Conservation (phyloP, 1,140 invertebrate species). For the Psilanteris sp. region DNA sequence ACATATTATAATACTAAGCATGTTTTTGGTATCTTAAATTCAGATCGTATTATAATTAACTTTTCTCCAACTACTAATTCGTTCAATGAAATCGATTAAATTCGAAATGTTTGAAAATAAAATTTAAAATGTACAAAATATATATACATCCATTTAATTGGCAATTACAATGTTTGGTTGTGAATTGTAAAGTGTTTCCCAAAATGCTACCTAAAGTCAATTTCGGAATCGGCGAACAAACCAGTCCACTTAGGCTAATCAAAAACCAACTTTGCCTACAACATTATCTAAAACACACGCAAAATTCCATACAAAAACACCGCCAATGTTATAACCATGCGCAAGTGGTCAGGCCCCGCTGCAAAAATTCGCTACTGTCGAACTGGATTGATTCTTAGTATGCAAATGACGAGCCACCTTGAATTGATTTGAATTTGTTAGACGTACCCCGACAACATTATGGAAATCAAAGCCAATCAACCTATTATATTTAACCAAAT, state of each 20-base stretch:
- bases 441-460: slow-evolving; percentile 29
- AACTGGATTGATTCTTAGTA: slow-evolving; percentile 60
- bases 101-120: no score
- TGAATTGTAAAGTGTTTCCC: not conserved
- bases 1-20: no score
- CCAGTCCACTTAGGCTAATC: slow-evolving; percentile 38
- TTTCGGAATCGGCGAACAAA: not conserved
- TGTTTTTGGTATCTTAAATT: no score
- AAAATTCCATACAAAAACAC: slow-evolving; percentile 12
- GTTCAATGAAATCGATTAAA: no score
- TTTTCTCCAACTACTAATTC: no score
- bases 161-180: slow-evolving; percentile 14
- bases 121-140: no score
- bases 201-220: slow-evolving; percentile 16
- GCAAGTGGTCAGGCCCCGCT: slow-evolving; percentile 7
- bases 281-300: slow-evolving; percentile 32
- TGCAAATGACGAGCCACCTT: slow-evolving; percentile 52
- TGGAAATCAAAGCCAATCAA: slow-evolving; percentile 54
- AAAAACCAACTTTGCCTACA: slow-evolving; percentile 44
- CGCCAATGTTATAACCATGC: slow-evolving; percentile 9
- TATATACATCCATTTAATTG: no score
- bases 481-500: slow-evolving; percentile 45
- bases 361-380: slow-evolving; percentile 50
- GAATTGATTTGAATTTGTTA: slow-evolving; percentile 45
- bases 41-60: no score